A percentile compares a stretch with the other conserved stretches of the same genome.
Conservation (phyloP, 2,797 vertebrate species). For the Eulemur coronatus region DNA sequence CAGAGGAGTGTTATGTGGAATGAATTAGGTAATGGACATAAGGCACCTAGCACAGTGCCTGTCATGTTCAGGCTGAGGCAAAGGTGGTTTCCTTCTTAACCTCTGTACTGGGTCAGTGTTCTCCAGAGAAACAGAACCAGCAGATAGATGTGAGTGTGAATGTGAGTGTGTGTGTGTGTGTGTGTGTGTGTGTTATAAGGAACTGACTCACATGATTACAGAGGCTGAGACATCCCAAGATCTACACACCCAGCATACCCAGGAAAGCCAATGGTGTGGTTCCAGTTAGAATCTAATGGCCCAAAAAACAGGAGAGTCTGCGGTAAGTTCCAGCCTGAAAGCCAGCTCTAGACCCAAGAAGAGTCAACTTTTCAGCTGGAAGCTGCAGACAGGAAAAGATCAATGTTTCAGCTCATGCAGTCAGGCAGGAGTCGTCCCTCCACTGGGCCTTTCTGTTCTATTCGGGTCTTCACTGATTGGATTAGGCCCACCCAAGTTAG, state of each 20-base stretch:
- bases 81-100: background rate
- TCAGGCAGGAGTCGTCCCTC: background rate
- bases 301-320: background rate
- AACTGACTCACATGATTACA: background rate
- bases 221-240: background rate
- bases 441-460: background rate
- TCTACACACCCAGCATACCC: background rate
- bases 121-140: background rate
- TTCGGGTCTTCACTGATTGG: background rate
- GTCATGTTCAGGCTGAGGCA: background rate
- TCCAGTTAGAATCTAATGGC: background rate
- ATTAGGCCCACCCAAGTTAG: background rate
- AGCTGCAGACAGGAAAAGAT: background rate
- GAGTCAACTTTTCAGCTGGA: background rate
- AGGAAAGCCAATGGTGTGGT: background rate
- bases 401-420: background rate
- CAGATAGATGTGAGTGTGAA: too few species aligned
- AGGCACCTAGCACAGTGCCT: background rate
- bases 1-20: background rate
- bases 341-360: background rate
- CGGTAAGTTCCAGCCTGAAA: background rate
- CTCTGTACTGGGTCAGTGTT: background rate
- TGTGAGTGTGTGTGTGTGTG: background rate
- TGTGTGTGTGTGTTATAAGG: background rate
- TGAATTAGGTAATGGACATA: background rate